Conservation (phyloP, 2,888 invertebrate species). For the Limenitis camilla region DNA sequence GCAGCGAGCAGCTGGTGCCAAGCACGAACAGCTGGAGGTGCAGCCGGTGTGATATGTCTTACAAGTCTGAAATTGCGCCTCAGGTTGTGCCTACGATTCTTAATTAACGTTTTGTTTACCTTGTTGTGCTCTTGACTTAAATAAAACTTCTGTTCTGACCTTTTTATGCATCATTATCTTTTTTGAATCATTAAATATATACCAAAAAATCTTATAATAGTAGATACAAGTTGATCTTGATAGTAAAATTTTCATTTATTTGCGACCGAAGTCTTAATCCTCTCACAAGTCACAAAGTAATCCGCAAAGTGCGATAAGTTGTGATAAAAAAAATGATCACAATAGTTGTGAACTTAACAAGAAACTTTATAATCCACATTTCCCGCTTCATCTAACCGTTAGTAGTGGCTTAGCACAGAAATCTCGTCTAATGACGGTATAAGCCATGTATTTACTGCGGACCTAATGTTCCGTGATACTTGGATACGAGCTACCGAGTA, state of each 20-base stretch:
- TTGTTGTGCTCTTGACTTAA: too few relatives aligned
- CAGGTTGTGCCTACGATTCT: conserved; percentile 10
- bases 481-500: background rate
- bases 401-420: background rate
- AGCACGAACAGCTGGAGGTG: conserved; percentile 52
- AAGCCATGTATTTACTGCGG: background rate
- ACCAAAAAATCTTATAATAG: too few relatives aligned
- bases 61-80: background rate
- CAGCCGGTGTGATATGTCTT: conserved; percentile 39
- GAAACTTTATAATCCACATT: background rate
- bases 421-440: conserved; percentile 1
- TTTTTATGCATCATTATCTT: too few relatives aligned
- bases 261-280: too few relatives aligned
- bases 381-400: background rate
- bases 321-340: too few relatives aligned
- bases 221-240: too few relatives aligned
- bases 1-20: conserved; percentile 43
- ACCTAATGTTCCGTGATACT: conserved; percentile 6
- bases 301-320: too few relatives aligned
- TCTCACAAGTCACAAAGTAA: too few relatives aligned
- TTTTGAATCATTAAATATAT: too few relatives aligned
- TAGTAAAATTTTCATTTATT: too few relatives aligned
- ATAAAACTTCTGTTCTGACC: too few relatives aligned
- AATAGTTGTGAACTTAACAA: too few relatives aligned
- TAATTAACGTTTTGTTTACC: background rate